Conservation (phyloP, 1,140 invertebrate genomes). For the Batillaria attramentaria region DNA sequence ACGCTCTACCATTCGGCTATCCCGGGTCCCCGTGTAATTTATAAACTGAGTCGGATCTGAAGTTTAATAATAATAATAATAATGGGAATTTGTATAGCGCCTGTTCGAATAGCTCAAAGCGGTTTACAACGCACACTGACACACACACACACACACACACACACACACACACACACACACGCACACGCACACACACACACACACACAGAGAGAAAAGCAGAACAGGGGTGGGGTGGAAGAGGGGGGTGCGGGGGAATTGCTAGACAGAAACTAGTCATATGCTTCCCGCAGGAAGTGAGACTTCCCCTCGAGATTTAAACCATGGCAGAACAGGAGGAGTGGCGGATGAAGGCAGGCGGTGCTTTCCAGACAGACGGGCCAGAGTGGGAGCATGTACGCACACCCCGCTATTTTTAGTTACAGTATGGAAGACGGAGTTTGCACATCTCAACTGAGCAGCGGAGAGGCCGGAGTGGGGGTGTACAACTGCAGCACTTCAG, state of each 20-base stretch:
- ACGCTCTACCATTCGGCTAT: too few species aligned
- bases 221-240: too few species aligned
- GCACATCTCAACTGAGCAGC: too few species aligned
- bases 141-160: neutral
- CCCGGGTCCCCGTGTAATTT: neutral
- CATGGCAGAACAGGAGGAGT: neutral
- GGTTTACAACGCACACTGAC: neutral
- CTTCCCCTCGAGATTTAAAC: neutral
- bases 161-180: conserved; percentile 9
- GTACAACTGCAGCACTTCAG: too few species aligned
- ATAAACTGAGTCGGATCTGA: neutral
- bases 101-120: neutral
- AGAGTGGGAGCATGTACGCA: too few species aligned
- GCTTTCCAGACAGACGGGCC: too few species aligned
- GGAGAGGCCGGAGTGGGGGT: too few species aligned
- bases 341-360: neutral
- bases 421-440: too few species aligned
- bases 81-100: neutral
- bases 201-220: neutral
- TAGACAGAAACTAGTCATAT: neutral
- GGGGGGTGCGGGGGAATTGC: too few species aligned
- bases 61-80: neutral
- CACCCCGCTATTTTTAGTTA: too few species aligned
- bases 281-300: neutral
- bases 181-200: neutral